Base-by-base conservation (phyloP, 2,797 vertebrate species). In the Tympanoctomys barrerae region DNA sequence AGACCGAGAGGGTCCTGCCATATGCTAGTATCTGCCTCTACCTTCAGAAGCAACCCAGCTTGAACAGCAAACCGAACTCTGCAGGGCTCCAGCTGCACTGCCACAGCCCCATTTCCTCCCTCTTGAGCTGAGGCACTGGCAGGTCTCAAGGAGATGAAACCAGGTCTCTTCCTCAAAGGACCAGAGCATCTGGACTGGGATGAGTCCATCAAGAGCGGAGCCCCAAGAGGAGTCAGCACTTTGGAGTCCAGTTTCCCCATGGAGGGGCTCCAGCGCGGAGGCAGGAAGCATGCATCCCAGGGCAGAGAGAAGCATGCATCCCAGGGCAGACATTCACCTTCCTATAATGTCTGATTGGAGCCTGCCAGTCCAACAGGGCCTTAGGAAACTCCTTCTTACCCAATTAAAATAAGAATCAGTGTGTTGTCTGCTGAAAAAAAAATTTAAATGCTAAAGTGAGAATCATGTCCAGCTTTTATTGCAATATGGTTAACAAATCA, bases 391-490 rank as follows among this genome's bases (percentile, higher is more conserved):
- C 46, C 3, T 88, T 42, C 64, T 28, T 90, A 79, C 12, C 54
- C 26, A n/a, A 86, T 77, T 94, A 54, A 46, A 62, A 91, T 49
- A 91, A 73, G 36, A 89, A 39, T 57, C 84, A 52, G 28, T 4
- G 1, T 87, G 49, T 70, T 93, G 36, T n/a, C 46, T 94, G 79
- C 77, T 94, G 28, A 92, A 80, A 94, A 93, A 94, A 42, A 57
- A 90, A 94, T 82, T 94, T 97, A 96, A 78, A 14, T 96, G 94
- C 77, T 92, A 91, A 97, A 54, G 85, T 42, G 97, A 91, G 59
- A 96, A 88, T 28, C 57, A 57, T 49, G 84, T 96, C 75, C 61
- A 87, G 91, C 66, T 98, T 98, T 98, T 98, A 98, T 98, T 98
- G 96, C 83, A 75, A 97, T 88, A 89, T 75, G 94, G 89, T 93